These are phyloP conservation scores for Neodontobutis hainanensis DNA, from an alignment of 2,113 vertebrate genomes.

Conservation along the genomic window DNA sequence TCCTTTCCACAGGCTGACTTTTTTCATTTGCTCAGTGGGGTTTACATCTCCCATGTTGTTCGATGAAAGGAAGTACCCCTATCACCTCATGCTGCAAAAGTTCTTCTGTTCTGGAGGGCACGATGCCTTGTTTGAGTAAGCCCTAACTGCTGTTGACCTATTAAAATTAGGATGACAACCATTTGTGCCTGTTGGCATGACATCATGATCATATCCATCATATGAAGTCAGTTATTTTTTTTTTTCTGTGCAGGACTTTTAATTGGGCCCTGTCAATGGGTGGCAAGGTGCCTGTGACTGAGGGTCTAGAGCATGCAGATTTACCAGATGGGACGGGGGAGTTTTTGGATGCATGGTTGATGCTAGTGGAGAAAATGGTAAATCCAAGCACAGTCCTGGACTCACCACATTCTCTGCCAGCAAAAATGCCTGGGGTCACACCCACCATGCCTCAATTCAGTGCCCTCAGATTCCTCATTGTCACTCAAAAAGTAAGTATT, in stretches of 20 bases:
- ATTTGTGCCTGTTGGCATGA: neutral
- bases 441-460: conserved; percentile 89
- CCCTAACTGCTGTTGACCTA: neutral
- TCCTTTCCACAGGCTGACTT: conserved; percentile 82
- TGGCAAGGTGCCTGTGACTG: conserved; percentile 89
- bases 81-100: conserved; percentile 95
- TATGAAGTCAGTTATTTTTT: neutral
- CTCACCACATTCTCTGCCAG: conserved; percentile 90
- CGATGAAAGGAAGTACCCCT: conserved; percentile 93
- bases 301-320: conserved; percentile 89
- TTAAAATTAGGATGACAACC: no score
- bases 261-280: conserved; percentile 96
- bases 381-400: conserved; percentile 94
- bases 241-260: conserved; percentile 83
- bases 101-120: conserved; percentile 96
- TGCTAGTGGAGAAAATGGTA: conserved; percentile 97
- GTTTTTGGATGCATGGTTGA: conserved; percentile 93
- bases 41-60: conserved; percentile 96
- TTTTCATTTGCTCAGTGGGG: conserved; percentile 95
- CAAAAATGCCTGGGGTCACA: conserved; percentile 87
- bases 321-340: conserved; percentile 93
- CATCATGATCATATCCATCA: neutral
- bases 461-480: conserved; percentile 90
- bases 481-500: conserved; percentile 89
- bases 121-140: conserved; percentile 94